Evolutionary conservation across 1,140 invertebrate genomes (phyloP).

Genomic region (Sinonovacula constricta): DNA sequence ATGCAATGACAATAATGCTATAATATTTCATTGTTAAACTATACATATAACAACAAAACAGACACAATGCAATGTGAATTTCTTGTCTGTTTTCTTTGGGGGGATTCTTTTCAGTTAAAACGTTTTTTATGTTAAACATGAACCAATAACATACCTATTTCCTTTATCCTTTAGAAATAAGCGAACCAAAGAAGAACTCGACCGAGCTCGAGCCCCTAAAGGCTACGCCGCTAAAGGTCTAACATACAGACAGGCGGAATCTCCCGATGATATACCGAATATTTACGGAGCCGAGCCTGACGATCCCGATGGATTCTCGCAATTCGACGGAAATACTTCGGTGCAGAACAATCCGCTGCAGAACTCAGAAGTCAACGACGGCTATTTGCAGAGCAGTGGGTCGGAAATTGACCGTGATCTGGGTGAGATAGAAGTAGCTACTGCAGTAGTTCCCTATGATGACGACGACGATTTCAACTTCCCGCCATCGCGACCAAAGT

Average conservation of each 20-base stretch:
- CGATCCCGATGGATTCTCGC: constrained; percentile 24
- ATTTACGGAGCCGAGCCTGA: constrained; percentile 23
- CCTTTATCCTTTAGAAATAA: too few species aligned
- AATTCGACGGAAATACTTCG: constrained; percentile 32
- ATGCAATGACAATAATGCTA: too few species aligned
- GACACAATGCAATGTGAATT: too few species aligned
- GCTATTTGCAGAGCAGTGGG: constrained; percentile 48
- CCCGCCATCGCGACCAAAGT: background rate
- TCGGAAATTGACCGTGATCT: constrained; percentile 49
- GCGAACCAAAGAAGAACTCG: too few species aligned
- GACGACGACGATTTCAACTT: constrained; percentile 35
- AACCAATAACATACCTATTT: too few species aligned
- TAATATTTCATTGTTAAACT: too few species aligned
- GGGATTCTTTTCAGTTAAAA: too few species aligned
- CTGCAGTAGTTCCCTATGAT: constrained; percentile 47
- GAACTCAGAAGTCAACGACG: constrained; percentile 31
- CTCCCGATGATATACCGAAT: constrained; percentile 46
- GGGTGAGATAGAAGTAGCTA: constrained; percentile 48
- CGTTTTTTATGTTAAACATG: too few species aligned
- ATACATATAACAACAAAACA: too few species aligned
- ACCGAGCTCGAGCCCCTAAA: constrained; percentile 26
- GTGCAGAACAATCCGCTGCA: constrained; percentile 42
- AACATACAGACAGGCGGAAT: constrained; percentile 47
- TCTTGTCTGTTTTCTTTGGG: too few species aligned
- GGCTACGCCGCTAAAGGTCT: constrained; percentile 34